Base-by-base conservation (phyloP, 2,888 invertebrate genomes). In the Ormyrus thymus region DNA sequence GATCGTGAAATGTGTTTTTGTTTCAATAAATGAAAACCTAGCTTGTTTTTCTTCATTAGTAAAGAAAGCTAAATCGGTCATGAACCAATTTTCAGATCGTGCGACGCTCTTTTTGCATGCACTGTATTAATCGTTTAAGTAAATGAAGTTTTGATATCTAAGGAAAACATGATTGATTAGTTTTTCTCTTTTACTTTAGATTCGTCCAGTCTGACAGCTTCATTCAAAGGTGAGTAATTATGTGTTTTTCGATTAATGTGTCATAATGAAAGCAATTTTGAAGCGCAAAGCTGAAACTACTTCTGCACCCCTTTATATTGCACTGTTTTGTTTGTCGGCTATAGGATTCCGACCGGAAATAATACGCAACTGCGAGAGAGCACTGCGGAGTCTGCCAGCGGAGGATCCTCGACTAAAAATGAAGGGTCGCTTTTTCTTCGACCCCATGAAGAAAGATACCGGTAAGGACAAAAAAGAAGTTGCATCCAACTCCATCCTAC, bases 281-380 rank as follows among this genome's bases (percentile, higher is more conserved):
- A 29, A 29, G 29, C 29, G 29, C n/a, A 29, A 4, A 29, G 4
- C 4, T 29, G 29, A 29, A 3, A 4, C 1, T 3, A 2, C 4
- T 4, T 29, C 4, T 29, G 29, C 29, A 29, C 4, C 29, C 29
- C 4, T 29, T 29, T 29, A 29, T 29, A 29, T 29, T 29, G 4
- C 29, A 29, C 29, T 29, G 29, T 29, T 29, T 4, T 29, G 29
- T 76, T 10, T 78, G 72, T 78, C 68, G 65, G 48, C 58, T 50
- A 69, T 81, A 90, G 90, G 90, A 86, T 90, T 89, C 84, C 87
- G 85, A 77, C 89, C 88, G 48, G 90, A 90, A 85, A 87, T 90
- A 80, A 83, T 89, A 75, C 88, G 86, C 48, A 86, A 87, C 74
- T 90, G 90, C 76, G 89, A 89, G 81, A 85, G 85, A 68, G 90